These are phyloP conservation scores for Graptemys geographica DNA, from an alignment of 2,797 vertebrate genomes.

Conservation along the genomic window DNA sequence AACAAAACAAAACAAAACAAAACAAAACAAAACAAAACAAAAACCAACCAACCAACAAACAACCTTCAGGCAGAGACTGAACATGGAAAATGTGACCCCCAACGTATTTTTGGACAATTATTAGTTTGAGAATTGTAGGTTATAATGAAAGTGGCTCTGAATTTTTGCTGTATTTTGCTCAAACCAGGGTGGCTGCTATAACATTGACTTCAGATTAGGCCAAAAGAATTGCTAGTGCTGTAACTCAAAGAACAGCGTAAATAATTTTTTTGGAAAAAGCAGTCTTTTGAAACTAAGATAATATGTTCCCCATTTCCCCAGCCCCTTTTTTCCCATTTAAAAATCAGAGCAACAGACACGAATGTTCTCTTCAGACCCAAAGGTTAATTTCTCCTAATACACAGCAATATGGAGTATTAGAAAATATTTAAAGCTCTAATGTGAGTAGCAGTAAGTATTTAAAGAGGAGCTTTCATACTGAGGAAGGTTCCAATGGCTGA, in stretches of 20 bases:
- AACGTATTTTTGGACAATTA: background rate
- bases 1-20: too few relatives aligned
- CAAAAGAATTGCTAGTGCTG: background rate
- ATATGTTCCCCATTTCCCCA: background rate
- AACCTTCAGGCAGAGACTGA: background rate
- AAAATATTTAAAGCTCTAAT: background rate
- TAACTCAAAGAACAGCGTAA: background rate
- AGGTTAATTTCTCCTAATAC: background rate
- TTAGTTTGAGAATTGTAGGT: background rate
- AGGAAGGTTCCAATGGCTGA: background rate
- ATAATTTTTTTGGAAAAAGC: background rate
- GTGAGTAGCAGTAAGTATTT: background rate
- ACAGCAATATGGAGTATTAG: background rate
- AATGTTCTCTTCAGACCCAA: background rate
- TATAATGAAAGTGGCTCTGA: background rate
- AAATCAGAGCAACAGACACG: background rate
- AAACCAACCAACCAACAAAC: too few relatives aligned
- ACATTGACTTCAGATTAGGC: background rate
- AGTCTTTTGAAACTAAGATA: conserved; percentile 1
- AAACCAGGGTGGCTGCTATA: background rate
- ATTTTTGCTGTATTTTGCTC: background rate
- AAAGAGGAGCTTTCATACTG: background rate
- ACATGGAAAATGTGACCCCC: background rate
- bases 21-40: too few relatives aligned
- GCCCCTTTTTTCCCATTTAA: background rate